Base-by-base conservation (phyloP, 2,888 invertebrate genomes). In the Itoplectis maculator region DNA sequence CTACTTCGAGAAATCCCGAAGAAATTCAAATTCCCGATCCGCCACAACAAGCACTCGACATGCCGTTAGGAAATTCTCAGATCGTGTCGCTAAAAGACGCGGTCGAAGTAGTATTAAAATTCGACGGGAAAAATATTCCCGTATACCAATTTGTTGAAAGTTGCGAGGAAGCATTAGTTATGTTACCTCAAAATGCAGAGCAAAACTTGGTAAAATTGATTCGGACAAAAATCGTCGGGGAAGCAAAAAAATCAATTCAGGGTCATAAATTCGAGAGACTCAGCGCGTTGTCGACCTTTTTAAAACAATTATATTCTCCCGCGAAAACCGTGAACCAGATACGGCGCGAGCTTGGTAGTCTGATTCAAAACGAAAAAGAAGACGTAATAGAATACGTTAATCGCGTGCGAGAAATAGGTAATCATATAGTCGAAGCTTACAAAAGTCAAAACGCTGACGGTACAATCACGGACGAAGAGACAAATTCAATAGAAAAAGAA, bases 41-140 rank as follows among this genome's bases (percentile, higher is more conserved):
- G 29, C 29, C 29, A 29, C 29, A 2, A 29, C 29, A 3, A 29
- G 3, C 29, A 29, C 29, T 29, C 51, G 18, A 51, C 56, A 75
- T 76, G 75, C 59, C 75, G 8, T 5, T 76, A 6, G 59, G 66
- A 9, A 42, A 49, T 5, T 49, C 61, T 49, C 82, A 79, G 42
- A 54, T 78, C 6, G 70, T 82, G 1, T 68, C 79, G 9, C 20
- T 82, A 8, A 82, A 70, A 61, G 75, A 82, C 45, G 82, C 75
- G 0, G 35, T 72, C 0, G 42, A 72, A 54, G 61, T 79, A 5
- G 75, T 81, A 0, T 66, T 54, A 0, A 20, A 79, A 56, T 81
- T 83, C 40, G 29, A 78, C 9, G 66, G 75, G 23, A 66, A 40
- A 37, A 79, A 80, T 56, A 69, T 75, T 77, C 47, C 59, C 13